A percentile compares a stretch with the other conserved stretches of the same genome.
These are phyloP conservation scores for Sarotherodon lohbergeri DNA, from an alignment of 2,113 vertebrate species.

Conservation along the genomic window DNA sequence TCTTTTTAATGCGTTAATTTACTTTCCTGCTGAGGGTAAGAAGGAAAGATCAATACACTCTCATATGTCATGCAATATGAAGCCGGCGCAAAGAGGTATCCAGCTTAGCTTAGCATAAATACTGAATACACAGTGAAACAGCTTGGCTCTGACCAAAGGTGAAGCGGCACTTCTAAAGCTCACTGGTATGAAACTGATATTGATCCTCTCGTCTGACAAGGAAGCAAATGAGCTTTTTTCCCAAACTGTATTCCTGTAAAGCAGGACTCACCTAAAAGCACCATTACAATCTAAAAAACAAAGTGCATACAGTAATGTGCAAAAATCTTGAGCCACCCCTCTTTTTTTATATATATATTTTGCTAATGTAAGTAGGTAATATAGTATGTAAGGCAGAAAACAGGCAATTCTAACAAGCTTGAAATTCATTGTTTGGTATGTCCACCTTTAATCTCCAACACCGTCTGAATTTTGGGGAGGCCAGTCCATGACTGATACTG, in stretches of 20 bases:
- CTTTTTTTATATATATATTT: background rate
- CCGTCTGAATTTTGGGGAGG: background rate
- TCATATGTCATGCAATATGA: background rate
- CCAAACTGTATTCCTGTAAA: background rate
- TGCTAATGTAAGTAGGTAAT: background rate
- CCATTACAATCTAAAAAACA: background rate
- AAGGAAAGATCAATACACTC: background rate
- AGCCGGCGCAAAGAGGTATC: fast-evolving
- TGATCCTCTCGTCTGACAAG: background rate
- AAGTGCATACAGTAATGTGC: background rate
- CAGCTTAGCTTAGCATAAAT: background rate
- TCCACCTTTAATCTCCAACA: background rate
- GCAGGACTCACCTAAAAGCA: background rate
- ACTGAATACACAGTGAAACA: background rate
- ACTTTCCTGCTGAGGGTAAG: background rate
- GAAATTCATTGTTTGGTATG: background rate
- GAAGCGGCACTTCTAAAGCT: background rate
- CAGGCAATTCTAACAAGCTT: background rate
- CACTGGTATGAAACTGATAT: background rate
- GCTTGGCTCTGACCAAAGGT: background rate
- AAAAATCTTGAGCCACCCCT: background rate
- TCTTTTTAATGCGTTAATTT: background rate
- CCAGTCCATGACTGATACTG: background rate
- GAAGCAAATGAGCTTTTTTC: background rate
- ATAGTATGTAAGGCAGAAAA: background rate